Conservation (phyloP, 2,113 vertebrate genomes). For the Vireo altiloquus region DNA sequence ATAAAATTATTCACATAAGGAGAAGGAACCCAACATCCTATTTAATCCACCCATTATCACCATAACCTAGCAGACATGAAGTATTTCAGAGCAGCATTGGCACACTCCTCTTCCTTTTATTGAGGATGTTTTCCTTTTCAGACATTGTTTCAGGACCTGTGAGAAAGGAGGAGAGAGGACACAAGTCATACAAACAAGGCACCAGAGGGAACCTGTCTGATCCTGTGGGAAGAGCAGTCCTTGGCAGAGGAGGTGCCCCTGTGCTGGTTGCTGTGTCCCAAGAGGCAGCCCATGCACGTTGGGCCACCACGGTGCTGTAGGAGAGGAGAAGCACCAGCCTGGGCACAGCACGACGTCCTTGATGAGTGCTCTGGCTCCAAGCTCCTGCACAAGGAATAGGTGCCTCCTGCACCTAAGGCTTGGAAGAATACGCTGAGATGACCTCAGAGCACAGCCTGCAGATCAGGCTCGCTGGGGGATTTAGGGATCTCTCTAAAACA, state of each 20-base stretch:
- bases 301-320: background rate
- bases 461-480: rapidly evolving
- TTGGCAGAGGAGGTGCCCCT: background rate
- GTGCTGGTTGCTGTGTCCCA: background rate
- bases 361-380: rapidly evolving
- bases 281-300: rapidly evolving
- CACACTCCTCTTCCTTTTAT: background rate
- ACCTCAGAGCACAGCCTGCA: background rate
- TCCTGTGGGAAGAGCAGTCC: background rate
- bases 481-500: background rate
- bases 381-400: background rate
- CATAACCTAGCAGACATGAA: background rate
- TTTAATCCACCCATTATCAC: background rate
- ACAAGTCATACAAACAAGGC: background rate
- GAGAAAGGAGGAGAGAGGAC: background rate
- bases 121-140: background rate
- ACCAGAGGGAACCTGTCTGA: background rate
- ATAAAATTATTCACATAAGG: background rate
- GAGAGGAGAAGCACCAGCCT: background rate
- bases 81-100: background rate
- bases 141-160: background rate
- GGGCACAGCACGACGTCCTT: background rate
- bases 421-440: background rate
- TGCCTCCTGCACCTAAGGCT: background rate
- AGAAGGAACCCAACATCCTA: background rate